phyloP scores from a whole-genome alignment of 2,797 vertebrate species.

The Hydrolagus colliei region DNA sequence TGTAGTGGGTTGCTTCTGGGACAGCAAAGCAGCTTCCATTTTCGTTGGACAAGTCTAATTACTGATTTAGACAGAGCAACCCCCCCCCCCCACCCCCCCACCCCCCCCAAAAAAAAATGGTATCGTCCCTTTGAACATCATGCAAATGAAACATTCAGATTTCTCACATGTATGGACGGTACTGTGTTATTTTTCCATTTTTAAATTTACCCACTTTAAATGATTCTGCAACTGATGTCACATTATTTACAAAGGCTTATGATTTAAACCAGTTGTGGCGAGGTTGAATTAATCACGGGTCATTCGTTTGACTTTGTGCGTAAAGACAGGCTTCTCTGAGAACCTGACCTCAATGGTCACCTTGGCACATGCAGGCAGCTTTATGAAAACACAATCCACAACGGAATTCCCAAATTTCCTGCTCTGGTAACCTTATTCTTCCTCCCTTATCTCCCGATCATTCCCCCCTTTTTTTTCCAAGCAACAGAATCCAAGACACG shows the following conservation, averaged over 20 bases:
- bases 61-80: neutral
- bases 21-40: neutral
- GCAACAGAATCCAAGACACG: neutral
- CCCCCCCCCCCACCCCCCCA: neutral
- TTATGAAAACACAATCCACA: constrained; percentile 22
- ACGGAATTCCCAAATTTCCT: constrained; percentile 5
- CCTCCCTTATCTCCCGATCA: constrained; percentile 19
- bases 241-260: neutral
- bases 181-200: neutral
- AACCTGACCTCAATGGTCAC: constrained; percentile 23
- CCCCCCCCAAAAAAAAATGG: too few species aligned
- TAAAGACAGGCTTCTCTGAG: constrained; percentile 16
- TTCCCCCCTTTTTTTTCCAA: neutral
- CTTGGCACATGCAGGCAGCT: constrained; percentile 13
- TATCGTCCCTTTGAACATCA: too few species aligned
- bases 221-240: constrained; percentile 16
- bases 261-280: constrained; percentile 26
- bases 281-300: constrained; percentile 4
- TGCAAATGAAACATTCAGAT: neutral
- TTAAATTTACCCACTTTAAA: constrained; percentile 10
- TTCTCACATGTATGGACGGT: neutral
- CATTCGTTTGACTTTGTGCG: neutral
- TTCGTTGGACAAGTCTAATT: neutral
- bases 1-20: neutral
- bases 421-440: constrained; percentile 18